Evolutionary conservation across 2,888 invertebrate genomes (phyloP), one percentile per base, ranked within the genome.

Genomic region (Lacanobia wlatinum): DNA sequence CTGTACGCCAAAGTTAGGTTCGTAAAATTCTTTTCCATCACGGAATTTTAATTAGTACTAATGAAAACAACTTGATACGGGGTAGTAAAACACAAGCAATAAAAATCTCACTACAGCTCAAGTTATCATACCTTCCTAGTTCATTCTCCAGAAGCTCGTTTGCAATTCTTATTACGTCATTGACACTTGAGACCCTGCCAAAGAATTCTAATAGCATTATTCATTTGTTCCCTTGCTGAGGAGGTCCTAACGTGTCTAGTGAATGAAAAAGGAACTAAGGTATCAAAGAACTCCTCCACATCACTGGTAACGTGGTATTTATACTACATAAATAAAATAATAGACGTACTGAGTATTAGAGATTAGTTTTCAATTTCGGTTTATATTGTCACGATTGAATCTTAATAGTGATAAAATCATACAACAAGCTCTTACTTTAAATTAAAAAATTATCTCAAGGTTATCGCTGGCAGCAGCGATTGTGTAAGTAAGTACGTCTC

Each of bases 101-200:
- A 78, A 56, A 78, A 65, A 58, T 62, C 10, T 40, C 56, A 34
- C 16, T 61, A 21, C 52, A 52, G 75, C 48, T 75, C 63, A 67
- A 68, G 46, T 78, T 60, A 68, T 75, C 38, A 68, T 68, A 80
- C 68, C 52, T 74, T 60, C 28, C 38, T 65, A 74, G 55, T 61
- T 61, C 40, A 74, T 80, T 63, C 28, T 74, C 28, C 59, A 50
- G 62, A 50, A 68, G 55, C 52, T 67, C 34, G 63, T 64, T 75
- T 64, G 75, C 75, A 66, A 80, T 63, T 75, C 76, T 38, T 68
- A 78, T 80, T 80, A 63, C 75, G 28, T 55, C 63, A 64, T 67
- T 74, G 77, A 74, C 52, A 80, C 55, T 61, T 60, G 59, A 74
- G 75, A 74, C 48, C 48, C 73, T 53, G 65, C 50, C 64, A 66